phyloP scores from a whole-genome alignment of 2,888 invertebrate species.

The Tenodera sinensis region DNA sequence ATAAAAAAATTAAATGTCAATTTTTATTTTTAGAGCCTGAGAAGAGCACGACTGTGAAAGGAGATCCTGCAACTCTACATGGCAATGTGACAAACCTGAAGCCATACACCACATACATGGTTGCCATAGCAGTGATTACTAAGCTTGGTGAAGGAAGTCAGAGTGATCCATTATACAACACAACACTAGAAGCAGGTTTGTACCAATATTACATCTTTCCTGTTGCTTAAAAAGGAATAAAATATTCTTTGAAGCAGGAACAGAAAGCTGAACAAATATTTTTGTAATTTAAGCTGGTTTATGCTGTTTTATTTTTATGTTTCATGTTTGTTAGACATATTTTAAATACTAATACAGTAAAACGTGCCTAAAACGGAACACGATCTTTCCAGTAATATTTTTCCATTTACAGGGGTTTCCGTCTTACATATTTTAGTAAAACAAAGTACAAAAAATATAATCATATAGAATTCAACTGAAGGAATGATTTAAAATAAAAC shows the following conservation, averaged over 20 bases:
- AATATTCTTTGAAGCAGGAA: not conserved
- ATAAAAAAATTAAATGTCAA: too few relatives aligned
- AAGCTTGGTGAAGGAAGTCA: slow-evolving; percentile 47
- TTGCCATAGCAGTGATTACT: slow-evolving; percentile 63
- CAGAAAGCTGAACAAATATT: not conserved
- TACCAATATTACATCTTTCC: slow-evolving; percentile 22
- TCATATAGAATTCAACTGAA: too few relatives aligned
- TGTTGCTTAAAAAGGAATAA: not conserved
- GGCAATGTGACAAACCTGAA: slow-evolving; percentile 51
- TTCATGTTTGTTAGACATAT: not conserved
- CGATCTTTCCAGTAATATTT: too few relatives aligned
- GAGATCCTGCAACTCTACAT: slow-evolving; percentile 22
- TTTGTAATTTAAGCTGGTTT: too few relatives aligned
- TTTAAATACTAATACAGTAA: too few relatives aligned
- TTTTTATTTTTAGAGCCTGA: not conserved
- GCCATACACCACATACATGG: slow-evolving; percentile 72
- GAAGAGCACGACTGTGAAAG: slow-evolving; percentile 39
- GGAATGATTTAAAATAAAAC: too few relatives aligned
- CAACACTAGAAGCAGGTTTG: slow-evolving; percentile 67
- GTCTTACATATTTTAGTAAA: too few relatives aligned
- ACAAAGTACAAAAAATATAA: too few relatives aligned
- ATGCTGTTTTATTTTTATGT: too few relatives aligned
- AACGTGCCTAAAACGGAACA: too few relatives aligned
- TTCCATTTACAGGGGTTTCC: too few relatives aligned
- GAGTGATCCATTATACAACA: slow-evolving; percentile 60